Evolutionary conservation across 2,888 invertebrate genomes (phyloP), one percentile per base, ranked within the genome.

Genomic region (Catocala nupta): DNA sequence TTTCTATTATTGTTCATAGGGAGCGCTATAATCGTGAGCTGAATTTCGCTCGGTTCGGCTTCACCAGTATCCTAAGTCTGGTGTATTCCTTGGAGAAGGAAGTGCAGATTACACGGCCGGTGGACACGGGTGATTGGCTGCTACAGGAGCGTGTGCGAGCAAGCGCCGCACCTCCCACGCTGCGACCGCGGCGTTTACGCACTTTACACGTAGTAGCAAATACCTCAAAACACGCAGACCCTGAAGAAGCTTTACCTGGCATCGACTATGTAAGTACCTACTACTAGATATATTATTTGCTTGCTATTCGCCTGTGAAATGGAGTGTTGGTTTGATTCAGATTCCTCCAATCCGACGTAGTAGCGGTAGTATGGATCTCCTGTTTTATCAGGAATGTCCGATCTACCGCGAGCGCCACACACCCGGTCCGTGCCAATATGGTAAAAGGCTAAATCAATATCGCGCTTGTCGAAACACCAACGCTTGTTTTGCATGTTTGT

Each of bases 231-330:
- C 52, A n/a, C 9, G 5, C 10, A 43, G 85, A 87, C 71, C 76
- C 82, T 1, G 91, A 90, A 5, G 92, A 92, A 68, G 89, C 89
- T 65, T 73, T 88, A 77, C 88, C 88, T 13, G 87, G 88, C 2
- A 81, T 91, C 36, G 84, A 83, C 52, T 91, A 80, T 57, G 92
- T 92, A 52, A 87, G 88, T 81, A 9, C 10, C 11, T 39, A 9
- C 5, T 10, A n/a, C 6, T 42, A 48, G 13, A 5, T 54, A 16
- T 11, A 13, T 25, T 33, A 11, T 16, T 25, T 25, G 25, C 25
- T 25, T 25, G 36, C 36, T 39, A 9, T 8, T 8, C 36, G 8
- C 6, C 8, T 39, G 36, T 39, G 1, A 39, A 1, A 25, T 25
- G 25, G 25, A 25, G 25, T 25, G 25, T 25, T 25, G 25, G 25